Evolutionary conservation across 2,113 vertebrate species (phyloP).

Genomic region (Alethe castanea): DNA sequence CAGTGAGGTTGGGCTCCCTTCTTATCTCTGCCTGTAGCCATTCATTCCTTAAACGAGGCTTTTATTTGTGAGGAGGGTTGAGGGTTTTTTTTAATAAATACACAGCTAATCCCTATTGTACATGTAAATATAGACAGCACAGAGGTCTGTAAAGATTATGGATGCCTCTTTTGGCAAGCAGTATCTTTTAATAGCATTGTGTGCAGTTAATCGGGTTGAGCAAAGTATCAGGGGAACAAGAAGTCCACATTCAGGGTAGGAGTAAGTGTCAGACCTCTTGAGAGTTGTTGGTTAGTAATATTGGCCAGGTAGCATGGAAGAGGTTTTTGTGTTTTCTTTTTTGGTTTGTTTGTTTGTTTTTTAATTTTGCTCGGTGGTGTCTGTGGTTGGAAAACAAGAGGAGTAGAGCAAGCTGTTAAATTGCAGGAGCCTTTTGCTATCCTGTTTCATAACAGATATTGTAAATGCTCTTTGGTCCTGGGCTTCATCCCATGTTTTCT

Average conservation of each 20-base stretch:
- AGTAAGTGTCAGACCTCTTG: not conserved
- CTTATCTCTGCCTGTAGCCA: not conserved
- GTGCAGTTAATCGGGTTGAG: slow-evolving; percentile 34
- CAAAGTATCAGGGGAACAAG: not conserved
- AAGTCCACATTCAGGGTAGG: not conserved
- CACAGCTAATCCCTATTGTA: slow-evolving; percentile 6
- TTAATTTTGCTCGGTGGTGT: not conserved
- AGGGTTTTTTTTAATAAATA: not conserved
- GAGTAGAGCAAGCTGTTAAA: not conserved
- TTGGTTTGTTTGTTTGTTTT: no score
- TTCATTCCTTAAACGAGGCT: not conserved
- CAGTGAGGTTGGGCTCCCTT: not conserved
- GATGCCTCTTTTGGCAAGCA: slow-evolving; percentile 31
- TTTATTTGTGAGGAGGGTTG: not conserved
- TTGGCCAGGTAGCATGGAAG: not conserved
- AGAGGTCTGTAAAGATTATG: slow-evolving; percentile 28
- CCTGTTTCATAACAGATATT: not conserved
- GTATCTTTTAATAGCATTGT: slow-evolving; percentile 59
- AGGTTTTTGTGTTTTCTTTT: not conserved
- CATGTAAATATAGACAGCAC: slow-evolving; percentile 25
- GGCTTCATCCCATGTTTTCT: not conserved
- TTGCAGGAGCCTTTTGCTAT: not conserved
- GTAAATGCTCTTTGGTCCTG: not conserved
- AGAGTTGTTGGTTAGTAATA: not conserved
- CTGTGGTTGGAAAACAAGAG: not conserved